Evolutionary conservation across 2,113 vertebrate species (phyloP).

Genomic region (Brachypteracias leptosomus): DNA sequence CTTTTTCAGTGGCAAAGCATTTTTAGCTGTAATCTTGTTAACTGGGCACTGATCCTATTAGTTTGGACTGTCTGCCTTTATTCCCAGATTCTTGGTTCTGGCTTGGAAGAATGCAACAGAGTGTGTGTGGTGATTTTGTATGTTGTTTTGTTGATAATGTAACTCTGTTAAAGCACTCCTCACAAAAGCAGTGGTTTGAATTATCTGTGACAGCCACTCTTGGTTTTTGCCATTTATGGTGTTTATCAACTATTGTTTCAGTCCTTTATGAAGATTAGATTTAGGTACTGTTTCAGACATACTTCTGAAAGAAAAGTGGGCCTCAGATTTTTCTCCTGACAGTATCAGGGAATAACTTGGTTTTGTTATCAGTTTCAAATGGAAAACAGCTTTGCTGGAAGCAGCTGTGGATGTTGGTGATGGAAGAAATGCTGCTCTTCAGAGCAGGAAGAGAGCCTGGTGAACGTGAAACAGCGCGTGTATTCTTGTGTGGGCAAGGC

Average conservation of each 20-base stretch:
- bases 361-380: background rate
- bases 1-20: slow-evolving; percentile 31
- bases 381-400: background rate
- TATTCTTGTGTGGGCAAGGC: background rate
- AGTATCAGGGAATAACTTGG: background rate
- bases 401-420: background rate
- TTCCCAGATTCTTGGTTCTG: background rate
- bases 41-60: slow-evolving; percentile 28
- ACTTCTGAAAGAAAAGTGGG: background rate
- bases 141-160: background rate
- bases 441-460: background rate
- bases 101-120: background rate
- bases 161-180: background rate
- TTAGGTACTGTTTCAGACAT: background rate
- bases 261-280: background rate
- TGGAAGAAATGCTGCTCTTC: background rate
- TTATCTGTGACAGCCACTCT: background rate
- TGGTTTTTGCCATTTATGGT: background rate
- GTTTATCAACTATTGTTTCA: background rate
- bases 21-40: slow-evolving; percentile 40
- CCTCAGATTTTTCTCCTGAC: background rate
- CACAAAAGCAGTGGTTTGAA: background rate
- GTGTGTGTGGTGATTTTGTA: background rate
- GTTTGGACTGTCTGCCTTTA: background rate
- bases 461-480: background rate